Base-by-base conservation (phyloP, 2,797 vertebrate species). In the Paramormyrops hopkinsi region DNA sequence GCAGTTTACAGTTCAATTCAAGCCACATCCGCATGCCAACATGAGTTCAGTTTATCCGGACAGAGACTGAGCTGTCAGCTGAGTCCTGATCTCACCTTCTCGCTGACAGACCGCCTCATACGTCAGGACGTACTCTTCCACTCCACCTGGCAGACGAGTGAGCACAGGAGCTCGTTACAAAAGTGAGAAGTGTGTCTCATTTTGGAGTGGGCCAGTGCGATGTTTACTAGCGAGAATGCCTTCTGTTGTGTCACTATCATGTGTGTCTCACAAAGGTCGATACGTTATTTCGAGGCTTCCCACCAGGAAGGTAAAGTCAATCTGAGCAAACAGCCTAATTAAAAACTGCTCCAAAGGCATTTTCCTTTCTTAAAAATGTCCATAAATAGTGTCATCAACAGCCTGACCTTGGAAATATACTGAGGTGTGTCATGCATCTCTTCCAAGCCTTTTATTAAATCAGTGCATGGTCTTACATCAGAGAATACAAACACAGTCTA, bases 81-180 rank as follows among this genome's bases (percentile, higher is more conserved):
- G 85, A 25, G 5, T 2, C 51, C 65, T 14, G 22, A 88, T 94
- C 96, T 94, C 94, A 99, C 98, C 98, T 98, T 99, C 98, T 93
- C 99, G 98, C 88, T 99, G 98, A 91, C 95, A 95, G 92, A 99
- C 98, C 0, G 97, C 97, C 90, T 99, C 98, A 11, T 99, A 99
- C 0, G 98, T 99, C 90, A 99, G 93, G 37, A 99, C 97, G 6
- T 97, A 98, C 29, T 99, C 98, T 93, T 99, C 98, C 93, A 97
- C 98, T 86, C 98, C 98, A 94, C 98, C 98, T 99, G 91, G 3
- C 33, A 2, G 90, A 89, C 92, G 69, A 91, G 91, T 93, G 8
- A 93, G 46, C 50, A 89, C 25, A 88, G 9, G 89, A 82, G 14
- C 7, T 0, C 1, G 85, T 86, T 17, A 86, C 22, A 25, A 37